These are phyloP conservation scores for Melanotaenia pygmaea DNA, from an alignment of 2,797 vertebrate genomes.

Conservation along the genomic window DNA sequence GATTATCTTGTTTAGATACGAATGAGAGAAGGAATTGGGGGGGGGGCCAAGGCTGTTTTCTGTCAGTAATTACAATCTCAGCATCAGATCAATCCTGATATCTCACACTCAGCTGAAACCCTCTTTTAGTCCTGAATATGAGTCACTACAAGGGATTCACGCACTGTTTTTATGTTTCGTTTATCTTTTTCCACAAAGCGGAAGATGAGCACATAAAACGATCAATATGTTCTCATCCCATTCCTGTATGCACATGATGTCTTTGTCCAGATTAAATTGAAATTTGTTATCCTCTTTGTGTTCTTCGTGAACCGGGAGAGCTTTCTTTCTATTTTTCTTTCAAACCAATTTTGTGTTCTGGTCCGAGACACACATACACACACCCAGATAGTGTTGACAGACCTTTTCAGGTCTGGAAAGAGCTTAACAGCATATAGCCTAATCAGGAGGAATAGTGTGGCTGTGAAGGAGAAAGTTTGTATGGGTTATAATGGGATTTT, in stretches of 20 bases:
- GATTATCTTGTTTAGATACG: conserved; percentile 34
- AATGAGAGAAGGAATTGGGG: not conserved
- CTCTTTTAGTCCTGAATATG: conserved; percentile 19
- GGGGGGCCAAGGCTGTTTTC: conserved; percentile 17
- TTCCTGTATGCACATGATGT: not conserved
- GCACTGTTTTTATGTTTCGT: conserved; percentile 28
- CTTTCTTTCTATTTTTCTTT: conserved; percentile 24
- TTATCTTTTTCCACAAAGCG: conserved; percentile 4
- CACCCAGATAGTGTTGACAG: not conserved
- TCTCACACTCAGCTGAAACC: conserved; percentile 24
- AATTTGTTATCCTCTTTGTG: conserved; percentile 18
- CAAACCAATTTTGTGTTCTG: conserved; percentile 1
- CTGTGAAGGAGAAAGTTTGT: conserved; percentile 7
- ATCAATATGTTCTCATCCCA: conserved; percentile 33
- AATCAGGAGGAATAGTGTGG: conserved; percentile 29
- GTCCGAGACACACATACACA: not conserved
- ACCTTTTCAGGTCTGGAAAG: conserved; percentile 21
- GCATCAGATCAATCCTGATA: conserved; percentile 45
- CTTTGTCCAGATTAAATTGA: conserved; percentile 13
- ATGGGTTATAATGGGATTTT: conserved; percentile 34
- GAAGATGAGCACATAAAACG: not conserved
- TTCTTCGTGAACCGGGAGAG: not conserved
- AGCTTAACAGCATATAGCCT: conserved; percentile 24
- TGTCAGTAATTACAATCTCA: conserved; percentile 52
- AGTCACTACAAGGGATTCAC: conserved; percentile 11